Evolutionary conservation across 2,888 invertebrate genomes (phyloP).

Genomic region (Axea sp.): DNA sequence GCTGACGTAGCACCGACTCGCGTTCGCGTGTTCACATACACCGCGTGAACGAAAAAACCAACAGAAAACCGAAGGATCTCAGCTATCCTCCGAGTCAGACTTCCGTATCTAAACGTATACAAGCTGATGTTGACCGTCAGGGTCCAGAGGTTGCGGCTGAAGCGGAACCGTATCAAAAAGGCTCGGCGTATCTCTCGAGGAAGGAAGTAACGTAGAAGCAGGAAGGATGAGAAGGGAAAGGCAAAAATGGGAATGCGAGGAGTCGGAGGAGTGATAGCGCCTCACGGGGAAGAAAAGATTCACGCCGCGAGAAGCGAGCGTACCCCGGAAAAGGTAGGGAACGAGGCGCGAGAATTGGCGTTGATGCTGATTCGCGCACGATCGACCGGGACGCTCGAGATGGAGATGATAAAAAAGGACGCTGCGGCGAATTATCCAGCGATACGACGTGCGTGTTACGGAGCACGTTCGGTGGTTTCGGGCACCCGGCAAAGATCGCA

Average conservation of each 20-base stretch:
- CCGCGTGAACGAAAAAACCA: constrained; percentile 4
- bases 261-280: constrained; percentile 5
- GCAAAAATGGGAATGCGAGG: constrained; percentile 3
- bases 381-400: too few species aligned
- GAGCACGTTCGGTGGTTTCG: too few species aligned
- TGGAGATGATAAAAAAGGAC: too few species aligned
- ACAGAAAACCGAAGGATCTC: constrained; percentile 35
- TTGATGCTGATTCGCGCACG: constrained; percentile 49
- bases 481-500: constrained; percentile 72
- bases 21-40: constrained; percentile 21
- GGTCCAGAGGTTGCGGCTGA: constrained; percentile 70
- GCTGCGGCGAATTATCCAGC: too few species aligned
- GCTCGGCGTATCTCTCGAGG: constrained; percentile 24
- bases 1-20: constrained; percentile 6
- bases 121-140: constrained; percentile 56
- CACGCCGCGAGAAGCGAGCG: neutral
- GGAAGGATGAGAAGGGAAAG: constrained; percentile 51
- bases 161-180: constrained; percentile 70
- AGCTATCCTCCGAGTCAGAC: constrained; percentile 44
- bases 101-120: constrained; percentile 45
- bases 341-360: constrained; percentile 15
- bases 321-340: too few species aligned
- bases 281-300: neutral
- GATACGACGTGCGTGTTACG: constrained; percentile 67
- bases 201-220: constrained; percentile 56